phyloP scores from a whole-genome alignment of 1,140 invertebrate genomes.

The Pogonus chalceus region DNA sequence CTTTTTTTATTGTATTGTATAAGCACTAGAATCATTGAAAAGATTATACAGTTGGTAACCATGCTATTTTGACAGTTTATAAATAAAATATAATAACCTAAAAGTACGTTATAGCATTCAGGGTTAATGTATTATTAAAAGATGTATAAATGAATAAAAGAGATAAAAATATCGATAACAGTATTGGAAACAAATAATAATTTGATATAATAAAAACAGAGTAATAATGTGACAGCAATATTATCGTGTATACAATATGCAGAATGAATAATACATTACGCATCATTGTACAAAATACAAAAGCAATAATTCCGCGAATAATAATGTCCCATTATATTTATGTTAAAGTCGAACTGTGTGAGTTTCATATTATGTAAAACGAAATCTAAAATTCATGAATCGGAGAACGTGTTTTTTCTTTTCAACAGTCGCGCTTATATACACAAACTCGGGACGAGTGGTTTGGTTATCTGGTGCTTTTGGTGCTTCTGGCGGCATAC shows the following conservation, averaged over 20 bases:
- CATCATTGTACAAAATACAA: not conserved
- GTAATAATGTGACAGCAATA: not conserved
- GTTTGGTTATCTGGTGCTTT: not conserved
- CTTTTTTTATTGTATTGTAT: too few species aligned
- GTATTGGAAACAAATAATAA: too few species aligned
- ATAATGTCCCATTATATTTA: conserved; percentile 7
- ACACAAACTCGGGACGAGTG: not conserved
- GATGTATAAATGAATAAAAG: too few species aligned
- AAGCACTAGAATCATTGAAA: too few species aligned
- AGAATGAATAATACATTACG: not conserved
- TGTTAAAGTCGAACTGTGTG: conserved; percentile 1
- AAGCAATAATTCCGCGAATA: not conserved
- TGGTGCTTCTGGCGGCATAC: not conserved
- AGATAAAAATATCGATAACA: too few species aligned
- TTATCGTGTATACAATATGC: not conserved
- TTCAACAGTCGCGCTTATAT: not conserved
- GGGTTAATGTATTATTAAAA: too few species aligned
- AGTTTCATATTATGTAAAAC: conserved; percentile 1
- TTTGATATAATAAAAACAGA: too few species aligned
- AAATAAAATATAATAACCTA: too few species aligned
- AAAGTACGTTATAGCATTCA: too few species aligned
- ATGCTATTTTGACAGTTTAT: too few species aligned
- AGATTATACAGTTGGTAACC: too few species aligned
- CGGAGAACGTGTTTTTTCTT: not conserved
- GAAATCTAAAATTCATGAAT: conserved; percentile 3